Evolutionary conservation across 1,140 invertebrate species (phyloP).

Genomic region (Aphis craccivora): DNA sequence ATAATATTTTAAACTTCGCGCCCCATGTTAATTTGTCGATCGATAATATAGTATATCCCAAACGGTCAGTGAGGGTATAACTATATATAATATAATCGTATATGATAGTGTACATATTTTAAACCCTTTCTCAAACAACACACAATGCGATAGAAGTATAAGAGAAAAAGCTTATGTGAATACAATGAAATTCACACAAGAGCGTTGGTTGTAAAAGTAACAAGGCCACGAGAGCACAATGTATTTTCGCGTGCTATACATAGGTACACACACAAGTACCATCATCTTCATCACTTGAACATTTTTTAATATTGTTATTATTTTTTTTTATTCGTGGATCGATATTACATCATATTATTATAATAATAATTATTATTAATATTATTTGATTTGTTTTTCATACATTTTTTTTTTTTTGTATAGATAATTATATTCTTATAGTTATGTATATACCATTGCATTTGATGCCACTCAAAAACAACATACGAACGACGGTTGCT

Average conservation of each 20-base stretch:
- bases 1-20: background rate
- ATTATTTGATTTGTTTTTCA: background rate
- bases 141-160: background rate
- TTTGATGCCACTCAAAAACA: background rate
- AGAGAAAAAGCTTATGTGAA: background rate
- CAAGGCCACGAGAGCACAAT: conserved; percentile 21
- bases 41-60: background rate
- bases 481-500: background rate
- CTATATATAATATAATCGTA: background rate
- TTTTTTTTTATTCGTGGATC: background rate
- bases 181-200: conserved; percentile 12
- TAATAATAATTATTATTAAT: background rate
- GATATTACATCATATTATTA: background rate
- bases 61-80: background rate
- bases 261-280: background rate
- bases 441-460: background rate
- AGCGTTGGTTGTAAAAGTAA: background rate
- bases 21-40: background rate
- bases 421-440: background rate
- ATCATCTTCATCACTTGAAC: background rate
- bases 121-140: background rate
- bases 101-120: background rate
- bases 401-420: background rate
- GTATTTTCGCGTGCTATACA: background rate
- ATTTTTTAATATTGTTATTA: too few relatives aligned